These are phyloP conservation scores for Tyto alba DNA, from an alignment of 2,113 vertebrate species.

Conservation along the genomic window DNA sequence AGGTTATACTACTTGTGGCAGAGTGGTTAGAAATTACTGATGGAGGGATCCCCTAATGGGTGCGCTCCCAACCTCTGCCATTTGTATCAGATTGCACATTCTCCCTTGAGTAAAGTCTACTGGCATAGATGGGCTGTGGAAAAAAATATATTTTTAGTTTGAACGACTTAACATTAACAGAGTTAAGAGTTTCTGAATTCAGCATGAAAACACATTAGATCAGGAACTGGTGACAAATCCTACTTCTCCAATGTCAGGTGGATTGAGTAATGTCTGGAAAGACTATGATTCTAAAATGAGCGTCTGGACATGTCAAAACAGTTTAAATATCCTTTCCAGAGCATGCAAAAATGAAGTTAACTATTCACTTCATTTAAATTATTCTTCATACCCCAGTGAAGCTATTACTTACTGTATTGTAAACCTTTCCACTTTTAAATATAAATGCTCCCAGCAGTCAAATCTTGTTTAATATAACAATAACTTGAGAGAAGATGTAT, in stretches of 20 bases:
- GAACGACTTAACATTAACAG: neutral
- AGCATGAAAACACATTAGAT: constrained; percentile 36
- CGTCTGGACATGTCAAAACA: constrained; percentile 37
- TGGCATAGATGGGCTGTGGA: neutral
- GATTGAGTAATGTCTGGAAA: constrained; percentile 62
- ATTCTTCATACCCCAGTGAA: neutral
- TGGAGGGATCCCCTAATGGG: neutral
- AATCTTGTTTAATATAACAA: neutral
- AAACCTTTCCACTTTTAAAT: neutral
- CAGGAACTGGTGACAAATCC: constrained; percentile 29
- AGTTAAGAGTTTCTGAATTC: constrained; percentile 29
- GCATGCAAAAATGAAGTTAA: constrained; percentile 9
- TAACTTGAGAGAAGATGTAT: neutral
- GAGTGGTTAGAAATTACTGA: neutral
- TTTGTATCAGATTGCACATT: neutral
- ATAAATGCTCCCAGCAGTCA: neutral
- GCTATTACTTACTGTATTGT: neutral
- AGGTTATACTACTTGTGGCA: neutral
- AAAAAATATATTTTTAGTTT: constrained; percentile 15
- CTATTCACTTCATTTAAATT: neutral
- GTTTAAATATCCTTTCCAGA: constrained; percentile 28
- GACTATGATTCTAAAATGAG: neutral
- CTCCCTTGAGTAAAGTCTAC: neutral
- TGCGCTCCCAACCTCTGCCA: neutral
- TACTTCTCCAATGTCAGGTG: constrained; percentile 27